Base-by-base conservation (phyloP, 2,888 invertebrate genomes). In the Syrista parreyssii region DNA sequence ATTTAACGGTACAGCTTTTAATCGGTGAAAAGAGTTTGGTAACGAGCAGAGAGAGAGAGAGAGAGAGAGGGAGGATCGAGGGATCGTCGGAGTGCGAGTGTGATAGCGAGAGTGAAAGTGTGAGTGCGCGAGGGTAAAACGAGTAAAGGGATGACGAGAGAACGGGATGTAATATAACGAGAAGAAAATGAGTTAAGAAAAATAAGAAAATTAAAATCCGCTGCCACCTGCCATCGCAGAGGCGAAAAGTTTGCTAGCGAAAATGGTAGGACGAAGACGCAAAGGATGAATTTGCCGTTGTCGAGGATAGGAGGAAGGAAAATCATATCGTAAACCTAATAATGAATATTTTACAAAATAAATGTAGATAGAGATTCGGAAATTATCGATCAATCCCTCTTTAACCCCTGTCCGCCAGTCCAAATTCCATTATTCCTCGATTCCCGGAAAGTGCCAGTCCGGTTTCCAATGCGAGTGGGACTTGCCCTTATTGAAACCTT, bases 301-400 rank as follows among this genome's bases (percentile, higher is more conserved):
- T 84, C 83, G 86, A 84, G 80, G 78, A 73, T 75, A 78, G 76
- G 76, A 82, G 82, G 83, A 82, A 84, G 86, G 85, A 87, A 90
- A 91, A 91, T 89, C 90, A 91, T 91, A 91, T 91, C 91, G 90
- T 91, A 91, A 89, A 91, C 88, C 83, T 89, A 89, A 90, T 89
- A 90, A 90, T 88, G 86, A 90, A 91, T 91, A 91, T 91, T 91
- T 91, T 91, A 91, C 90, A 90, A 90, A 87, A 89, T 87, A 89
- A 84, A 85, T 91, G 91, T 91, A 91, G 91, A 91, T 91, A 91
- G 89, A 89, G 83, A 85, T 87, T 87, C 83, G 84, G 85, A 83
- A 84, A 85, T 85, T 86, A 85, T 85, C 80, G 82, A 84, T 82
- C 76, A 78, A 79, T 79, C 79, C 76, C 72, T 75, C 80, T 80